Conservation (phyloP, 2,888 invertebrate genomes). For the Laothoe populi region DNA sequence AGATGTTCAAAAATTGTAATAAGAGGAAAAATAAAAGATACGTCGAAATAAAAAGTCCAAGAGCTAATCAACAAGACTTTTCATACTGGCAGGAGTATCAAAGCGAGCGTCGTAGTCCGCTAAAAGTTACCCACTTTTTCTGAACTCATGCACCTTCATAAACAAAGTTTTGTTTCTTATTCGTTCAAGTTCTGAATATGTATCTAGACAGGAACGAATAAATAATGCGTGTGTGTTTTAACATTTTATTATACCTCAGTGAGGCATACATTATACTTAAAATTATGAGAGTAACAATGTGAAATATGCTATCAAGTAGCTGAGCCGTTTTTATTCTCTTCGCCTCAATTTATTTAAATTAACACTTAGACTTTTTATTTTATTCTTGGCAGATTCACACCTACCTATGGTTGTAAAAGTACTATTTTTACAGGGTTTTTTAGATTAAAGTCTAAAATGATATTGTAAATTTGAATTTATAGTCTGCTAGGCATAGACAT, state of each 20-base stretch:
- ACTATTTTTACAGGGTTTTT: neutral
- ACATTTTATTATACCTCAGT: conserved; percentile 1
- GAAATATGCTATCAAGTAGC: neutral
- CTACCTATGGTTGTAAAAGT: neutral
- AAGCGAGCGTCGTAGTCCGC: conserved; percentile 63
- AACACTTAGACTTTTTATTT: neutral
- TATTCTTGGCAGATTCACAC: neutral
- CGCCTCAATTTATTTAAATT: neutral
- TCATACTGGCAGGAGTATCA: conserved; percentile 70
- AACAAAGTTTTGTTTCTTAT: conserved; percentile 55
- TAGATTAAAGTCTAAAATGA: neutral
- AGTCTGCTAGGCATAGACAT: neutral
- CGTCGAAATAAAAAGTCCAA: conserved; percentile 64
- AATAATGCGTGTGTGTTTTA: conserved; percentile 13
- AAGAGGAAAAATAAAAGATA: conserved; percentile 60
- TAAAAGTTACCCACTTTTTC: conserved; percentile 64
- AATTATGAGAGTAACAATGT: neutral
- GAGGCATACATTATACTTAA: neutral
- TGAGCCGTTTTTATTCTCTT: neutral
- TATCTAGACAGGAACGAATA: conserved; percentile 34
- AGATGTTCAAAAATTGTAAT: conserved; percentile 56
- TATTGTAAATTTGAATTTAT: neutral
- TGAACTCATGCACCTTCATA: conserved; percentile 44
- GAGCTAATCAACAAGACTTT: conserved; percentile 75
- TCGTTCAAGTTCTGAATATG: conserved; percentile 51